Evolutionary conservation across 2,113 vertebrate species (phyloP), one percentile per base, ranked within the genome.

Genomic region (Lipophrys pholis): DNA sequence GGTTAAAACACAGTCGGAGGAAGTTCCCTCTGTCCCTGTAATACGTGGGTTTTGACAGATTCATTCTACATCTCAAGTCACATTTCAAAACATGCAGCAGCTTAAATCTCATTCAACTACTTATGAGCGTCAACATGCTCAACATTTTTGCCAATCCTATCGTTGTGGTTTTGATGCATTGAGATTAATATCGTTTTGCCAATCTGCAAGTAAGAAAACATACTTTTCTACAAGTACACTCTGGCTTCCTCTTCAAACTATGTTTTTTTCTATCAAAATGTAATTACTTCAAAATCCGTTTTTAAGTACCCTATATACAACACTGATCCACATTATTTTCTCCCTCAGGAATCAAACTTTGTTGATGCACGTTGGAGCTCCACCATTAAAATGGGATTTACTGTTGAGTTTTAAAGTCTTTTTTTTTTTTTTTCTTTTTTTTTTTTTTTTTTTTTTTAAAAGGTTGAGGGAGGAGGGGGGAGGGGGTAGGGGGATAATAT

Each of bases 371-470:
- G 14, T 54, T 9, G 5, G 39, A 6, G 45, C 21, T 69, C 30
- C 38, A 6, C 57, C 51, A 69, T 81, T 78, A 53, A 59, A 75
- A 15, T 43, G 54, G 53, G 69, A 83, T 65, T 43, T 15, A 60
- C 43, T 46, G 1, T 49, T n/a, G n/a, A n/a, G n/a, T n/a, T 4
- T n/a, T n/a, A n/a, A n/a, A n/a, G n/a, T n/a, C n/a, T n/a, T n/a
- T n/a, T n/a, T n/a, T n/a, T n/a, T n/a, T n/a, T n/a, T n/a, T n/a
- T n/a, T n/a, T n/a, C n/a, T n/a, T n/a, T n/a, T n/a, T n/a, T n/a
- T n/a, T n/a, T n/a, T n/a, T n/a, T n/a, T n/a, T n/a, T n/a, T n/a
- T n/a, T n/a, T n/a, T n/a, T n/a, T n/a, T n/a, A n/a, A n/a, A n/a
- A n/a, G n/a, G n/a, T n/a, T n/a, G n/a, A n/a, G n/a, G n/a, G n/a